Conservation (phyloP, 2,888 invertebrate species). For the Dascillus cervinus region DNA sequence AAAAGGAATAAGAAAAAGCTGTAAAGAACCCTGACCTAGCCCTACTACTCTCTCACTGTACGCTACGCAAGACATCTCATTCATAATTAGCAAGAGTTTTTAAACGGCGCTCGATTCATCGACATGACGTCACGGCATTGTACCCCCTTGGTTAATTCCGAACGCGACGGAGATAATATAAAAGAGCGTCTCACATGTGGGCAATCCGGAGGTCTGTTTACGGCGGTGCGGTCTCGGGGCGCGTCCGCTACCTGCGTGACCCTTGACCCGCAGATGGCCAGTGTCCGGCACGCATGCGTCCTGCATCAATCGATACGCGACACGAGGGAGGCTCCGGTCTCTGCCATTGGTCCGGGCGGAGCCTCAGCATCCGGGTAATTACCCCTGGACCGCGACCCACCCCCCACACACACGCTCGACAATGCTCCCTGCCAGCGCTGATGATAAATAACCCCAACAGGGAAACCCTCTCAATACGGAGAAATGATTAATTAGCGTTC, state of each 20-base stretch:
- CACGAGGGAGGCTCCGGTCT: slow-evolving; percentile 24
- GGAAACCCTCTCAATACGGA: slow-evolving; percentile 44
- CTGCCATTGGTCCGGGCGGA: slow-evolving; percentile 41
- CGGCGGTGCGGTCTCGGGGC: slow-evolving; percentile 12
- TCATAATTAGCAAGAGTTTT: slow-evolving; percentile 44
- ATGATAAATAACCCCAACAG: slow-evolving; percentile 44
- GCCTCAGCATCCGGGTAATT: slow-evolving; percentile 42
- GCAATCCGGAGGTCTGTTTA: slow-evolving; percentile 7
- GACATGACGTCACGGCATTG: slow-evolving; percentile 25
- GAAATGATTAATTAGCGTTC: slow-evolving; percentile 42
- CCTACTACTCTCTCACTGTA: slow-evolving; percentile 40
- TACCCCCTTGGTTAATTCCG: slow-evolving; percentile 10
- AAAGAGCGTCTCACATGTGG: too few relatives aligned
- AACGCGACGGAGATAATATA: too few relatives aligned
- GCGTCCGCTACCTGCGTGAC: slow-evolving; percentile 27
- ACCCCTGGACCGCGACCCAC: slow-evolving; percentile 43
- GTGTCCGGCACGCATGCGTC: slow-evolving; percentile 38
- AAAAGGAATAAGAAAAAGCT: slow-evolving; percentile 35
- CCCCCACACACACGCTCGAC: slow-evolving; percentile 41
- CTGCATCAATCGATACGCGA: slow-evolving; percentile 29
- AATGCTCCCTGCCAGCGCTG: slow-evolving; percentile 41
- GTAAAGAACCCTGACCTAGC: slow-evolving; percentile 43
- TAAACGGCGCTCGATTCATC: slow-evolving; percentile 34
- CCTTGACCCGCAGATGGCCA: slow-evolving; percentile 34
- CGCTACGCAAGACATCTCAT: slow-evolving; percentile 37